Conservation (phyloP, 2,888 invertebrate genomes). For the Rhorus exstirpatorius region DNA sequence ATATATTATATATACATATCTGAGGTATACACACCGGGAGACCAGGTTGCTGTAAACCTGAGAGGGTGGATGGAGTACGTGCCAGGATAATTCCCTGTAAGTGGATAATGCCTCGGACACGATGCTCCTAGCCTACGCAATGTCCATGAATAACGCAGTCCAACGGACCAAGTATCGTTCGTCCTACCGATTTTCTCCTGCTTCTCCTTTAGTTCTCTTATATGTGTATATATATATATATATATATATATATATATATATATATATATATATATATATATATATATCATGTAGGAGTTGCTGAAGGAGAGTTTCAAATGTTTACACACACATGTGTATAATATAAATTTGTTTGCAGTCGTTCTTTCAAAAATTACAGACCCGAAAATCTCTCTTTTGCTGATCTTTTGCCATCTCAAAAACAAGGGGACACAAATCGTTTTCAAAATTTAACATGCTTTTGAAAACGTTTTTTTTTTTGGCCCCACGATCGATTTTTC, state of each 20-base stretch:
- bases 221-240: constrained; percentile 16
- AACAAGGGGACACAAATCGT: too few relatives aligned
- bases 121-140: constrained; percentile 82
- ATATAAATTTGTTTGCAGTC: too few relatives aligned
- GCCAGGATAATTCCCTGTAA: constrained; percentile 83
- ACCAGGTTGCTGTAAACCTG: constrained; percentile 44
- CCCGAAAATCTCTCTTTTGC: too few relatives aligned
- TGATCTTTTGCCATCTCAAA: too few relatives aligned
- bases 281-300: too few relatives aligned
- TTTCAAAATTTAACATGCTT: too few relatives aligned
- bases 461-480: too few relatives aligned
- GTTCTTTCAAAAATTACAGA: too few relatives aligned
- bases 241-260: neutral
- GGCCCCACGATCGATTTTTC: too few relatives aligned
- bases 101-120: constrained; percentile 82
- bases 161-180: constrained; percentile 61
- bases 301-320: constrained; percentile 23
- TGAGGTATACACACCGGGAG: neutral
- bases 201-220: constrained; percentile 22
- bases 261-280: too few relatives aligned
- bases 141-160: constrained; percentile 49
- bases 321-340: constrained; percentile 19
- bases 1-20: too few relatives aligned
- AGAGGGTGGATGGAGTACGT: constrained; percentile 37
- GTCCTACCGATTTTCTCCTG: constrained; percentile 44